Evolutionary conservation across 1,140 invertebrate genomes (phyloP).

Genomic region (Philopotamus ludificatus): DNA sequence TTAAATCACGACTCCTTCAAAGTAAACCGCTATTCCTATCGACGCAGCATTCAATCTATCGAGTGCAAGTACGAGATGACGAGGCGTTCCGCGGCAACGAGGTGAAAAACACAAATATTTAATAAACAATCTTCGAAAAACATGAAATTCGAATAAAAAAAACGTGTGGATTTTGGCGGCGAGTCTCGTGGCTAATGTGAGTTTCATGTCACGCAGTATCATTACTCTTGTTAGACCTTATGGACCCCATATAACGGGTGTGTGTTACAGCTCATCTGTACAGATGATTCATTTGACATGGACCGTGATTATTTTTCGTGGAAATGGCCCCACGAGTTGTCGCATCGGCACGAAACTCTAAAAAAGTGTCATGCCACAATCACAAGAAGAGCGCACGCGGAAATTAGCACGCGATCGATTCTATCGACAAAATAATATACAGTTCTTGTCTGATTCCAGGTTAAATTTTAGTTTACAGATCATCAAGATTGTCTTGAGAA

Average conservation of each 20-base stretch:
- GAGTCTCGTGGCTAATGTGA: not conserved
- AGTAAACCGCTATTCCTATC: constrained; percentile 24
- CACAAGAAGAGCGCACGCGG: too few relatives aligned
- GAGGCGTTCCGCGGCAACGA: constrained; percentile 2
- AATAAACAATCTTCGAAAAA: not conserved
- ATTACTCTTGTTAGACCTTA: not conserved
- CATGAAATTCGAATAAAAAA: not conserved
- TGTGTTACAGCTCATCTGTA: constrained; percentile 26
- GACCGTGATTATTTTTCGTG: constrained; percentile 36
- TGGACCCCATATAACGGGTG: constrained; percentile 19
- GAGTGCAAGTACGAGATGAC: constrained; percentile 17
- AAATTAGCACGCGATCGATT: too few relatives aligned
- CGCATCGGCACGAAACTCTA: too few relatives aligned
- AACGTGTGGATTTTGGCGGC: not conserved
- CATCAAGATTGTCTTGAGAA: too few relatives aligned
- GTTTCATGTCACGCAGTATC: not conserved
- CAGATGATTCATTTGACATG: constrained; percentile 35
- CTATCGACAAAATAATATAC: too few relatives aligned
- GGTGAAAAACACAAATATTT: not conserved
- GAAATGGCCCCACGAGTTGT: constrained; percentile 27
- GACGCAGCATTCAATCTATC: constrained; percentile 15
- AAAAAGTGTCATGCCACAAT: not conserved
- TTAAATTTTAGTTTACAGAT: too few relatives aligned
- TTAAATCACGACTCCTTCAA: constrained; percentile 29
- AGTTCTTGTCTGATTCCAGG: too few relatives aligned